These are phyloP conservation scores for Alaudala cheleensis DNA, from an alignment of 2,113 vertebrate species.

Conservation along the genomic window DNA sequence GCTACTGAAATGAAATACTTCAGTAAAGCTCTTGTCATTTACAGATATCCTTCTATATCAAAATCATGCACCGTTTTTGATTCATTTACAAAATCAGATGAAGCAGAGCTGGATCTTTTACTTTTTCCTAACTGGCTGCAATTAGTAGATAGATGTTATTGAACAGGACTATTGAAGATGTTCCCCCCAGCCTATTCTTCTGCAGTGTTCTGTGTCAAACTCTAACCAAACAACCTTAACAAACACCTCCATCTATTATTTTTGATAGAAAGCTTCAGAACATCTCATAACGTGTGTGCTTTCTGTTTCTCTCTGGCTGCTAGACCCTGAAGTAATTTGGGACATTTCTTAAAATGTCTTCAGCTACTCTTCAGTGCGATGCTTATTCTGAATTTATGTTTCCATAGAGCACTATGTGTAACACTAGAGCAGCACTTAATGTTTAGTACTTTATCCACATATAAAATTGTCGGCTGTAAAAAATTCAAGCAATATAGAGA, in stretches of 20 bases:
- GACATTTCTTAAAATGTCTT: conserved; percentile 67
- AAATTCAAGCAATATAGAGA: conserved; percentile 18
- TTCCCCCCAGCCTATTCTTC: not conserved
- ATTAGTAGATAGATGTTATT: not conserved
- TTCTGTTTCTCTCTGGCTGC: conserved; percentile 62
- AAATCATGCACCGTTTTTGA: not conserved
- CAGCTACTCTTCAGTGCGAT: conserved; percentile 52
- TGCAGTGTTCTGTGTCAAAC: conserved; percentile 3
- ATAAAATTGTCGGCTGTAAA: conserved; percentile 42
- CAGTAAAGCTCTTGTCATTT: conserved; percentile 36
- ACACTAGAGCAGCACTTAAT: not conserved
- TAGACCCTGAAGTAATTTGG: conserved; percentile 44
- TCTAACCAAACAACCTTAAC: not conserved
- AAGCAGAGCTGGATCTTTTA: not conserved
- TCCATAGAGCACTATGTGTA: not conserved
- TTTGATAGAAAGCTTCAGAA: conserved; percentile 61
- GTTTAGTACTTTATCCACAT: conserved; percentile 49
- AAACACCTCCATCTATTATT: conserved; percentile 45
- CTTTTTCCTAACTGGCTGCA: not conserved
- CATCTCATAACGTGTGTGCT: not conserved
- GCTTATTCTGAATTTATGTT: conserved; percentile 66
- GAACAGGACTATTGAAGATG: not conserved
- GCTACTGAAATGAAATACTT: conserved; percentile 65
- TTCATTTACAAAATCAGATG: not conserved
- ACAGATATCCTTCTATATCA: conserved; percentile 35